Conservation (phyloP, 2,797 vertebrate genomes). For the Phrynocephalus vlangalii region DNA sequence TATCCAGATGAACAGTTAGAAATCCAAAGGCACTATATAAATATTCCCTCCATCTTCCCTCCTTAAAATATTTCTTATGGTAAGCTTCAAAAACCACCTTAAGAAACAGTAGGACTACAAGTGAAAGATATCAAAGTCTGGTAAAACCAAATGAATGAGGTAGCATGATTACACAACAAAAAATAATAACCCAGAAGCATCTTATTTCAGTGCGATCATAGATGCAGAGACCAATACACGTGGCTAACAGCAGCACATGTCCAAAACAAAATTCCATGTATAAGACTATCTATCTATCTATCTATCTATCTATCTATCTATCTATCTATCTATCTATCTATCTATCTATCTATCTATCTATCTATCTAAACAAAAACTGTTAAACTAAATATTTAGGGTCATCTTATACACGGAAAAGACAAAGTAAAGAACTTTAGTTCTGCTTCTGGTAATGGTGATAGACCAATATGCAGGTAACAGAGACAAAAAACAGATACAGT, state of each 20-base stretch:
- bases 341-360: too few species aligned
- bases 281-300: too few species aligned
- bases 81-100: not conserved
- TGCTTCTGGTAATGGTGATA: constrained; percentile 27
- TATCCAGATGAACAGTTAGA: not conserved
- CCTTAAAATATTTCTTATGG: not conserved
- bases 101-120: not conserved
- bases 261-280: too few species aligned
- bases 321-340: too few species aligned
- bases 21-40: not conserved
- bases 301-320: too few species aligned
- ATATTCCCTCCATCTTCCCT: not conserved
- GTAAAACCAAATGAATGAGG: not conserved
- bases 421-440: constrained; percentile 23
- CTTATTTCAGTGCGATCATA: not conserved
- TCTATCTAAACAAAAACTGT: too few species aligned
- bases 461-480: not conserved
- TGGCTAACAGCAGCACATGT: not conserved
- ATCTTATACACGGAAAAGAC: not conserved
- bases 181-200: not conserved
- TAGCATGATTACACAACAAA: not conserved
- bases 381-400: too few species aligned
- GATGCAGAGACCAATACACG: not conserved
- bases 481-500: constrained; percentile 37
- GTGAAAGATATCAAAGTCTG: too few species aligned